Conservation (phyloP, 35 echinoderm and acorn worm species). For the Holothuria glaberrima region DNA sequence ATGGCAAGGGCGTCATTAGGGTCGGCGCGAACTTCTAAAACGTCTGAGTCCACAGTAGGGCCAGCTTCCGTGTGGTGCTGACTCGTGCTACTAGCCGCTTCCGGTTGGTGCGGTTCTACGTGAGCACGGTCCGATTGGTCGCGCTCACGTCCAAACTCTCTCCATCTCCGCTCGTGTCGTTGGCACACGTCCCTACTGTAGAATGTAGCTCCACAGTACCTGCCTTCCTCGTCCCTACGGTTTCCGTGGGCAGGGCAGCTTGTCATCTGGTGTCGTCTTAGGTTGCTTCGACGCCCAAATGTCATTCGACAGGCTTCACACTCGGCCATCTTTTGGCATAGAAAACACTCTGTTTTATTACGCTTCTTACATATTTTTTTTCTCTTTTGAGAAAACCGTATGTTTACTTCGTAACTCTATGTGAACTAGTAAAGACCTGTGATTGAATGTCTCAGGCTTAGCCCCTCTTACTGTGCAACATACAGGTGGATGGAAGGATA, state of each 20-base stretch:
- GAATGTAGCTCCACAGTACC: not conserved
- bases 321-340: not conserved
- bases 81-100: not conserved
- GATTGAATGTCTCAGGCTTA: too few species aligned
- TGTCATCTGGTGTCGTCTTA: not conserved
- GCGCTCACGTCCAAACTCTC: not conserved
- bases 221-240: not conserved
- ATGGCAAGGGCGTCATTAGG: constrained; percentile 10
- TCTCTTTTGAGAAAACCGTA: too few species aligned
- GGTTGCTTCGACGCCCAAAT: not conserved
- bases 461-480: too few species aligned
- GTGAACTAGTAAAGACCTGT: too few species aligned
- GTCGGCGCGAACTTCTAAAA: not conserved
- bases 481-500: too few species aligned
- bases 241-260: not conserved
- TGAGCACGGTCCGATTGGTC: constrained; percentile 12
- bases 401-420: too few species aligned
- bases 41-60: not conserved
- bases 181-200: not conserved
- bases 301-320: not conserved
- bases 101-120: not conserved
- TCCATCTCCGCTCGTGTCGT: not conserved
- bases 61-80: constrained; percentile 15
- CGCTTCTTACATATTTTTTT: too few species aligned
- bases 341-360: too few species aligned